phyloP scores from a whole-genome alignment of 1,140 invertebrate species.

The Leptopilina clavipes region DNA sequence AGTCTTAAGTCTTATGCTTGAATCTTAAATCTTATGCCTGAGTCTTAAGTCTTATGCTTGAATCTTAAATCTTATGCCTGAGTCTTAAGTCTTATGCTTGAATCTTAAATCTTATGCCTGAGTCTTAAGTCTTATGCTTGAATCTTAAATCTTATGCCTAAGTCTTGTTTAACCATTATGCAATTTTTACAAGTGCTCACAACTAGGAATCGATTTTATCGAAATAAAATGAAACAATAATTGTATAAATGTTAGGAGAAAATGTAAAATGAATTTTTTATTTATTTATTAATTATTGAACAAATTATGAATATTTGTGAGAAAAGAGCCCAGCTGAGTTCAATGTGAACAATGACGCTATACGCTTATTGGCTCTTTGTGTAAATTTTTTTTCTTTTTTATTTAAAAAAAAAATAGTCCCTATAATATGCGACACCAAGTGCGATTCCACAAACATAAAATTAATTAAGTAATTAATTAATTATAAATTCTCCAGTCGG shows the following conservation, averaged over 20 bases:
- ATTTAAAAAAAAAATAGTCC: slow-evolving; percentile 50
- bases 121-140: too few relatives aligned
- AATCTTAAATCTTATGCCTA: too few relatives aligned
- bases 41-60: too few relatives aligned
- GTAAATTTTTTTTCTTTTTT: slow-evolving; percentile 43
- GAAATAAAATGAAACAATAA: neutral
- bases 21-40: too few relatives aligned
- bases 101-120: too few relatives aligned
- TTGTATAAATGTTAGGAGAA: neutral
- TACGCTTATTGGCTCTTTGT: slow-evolving; percentile 69
- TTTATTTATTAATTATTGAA: slow-evolving; percentile 33
- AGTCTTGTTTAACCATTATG: too few relatives aligned
- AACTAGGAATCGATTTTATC: neutral
- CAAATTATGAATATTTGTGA: slow-evolving; percentile 6
- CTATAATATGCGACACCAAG: slow-evolving; percentile 61
- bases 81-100: too few relatives aligned
- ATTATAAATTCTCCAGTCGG: neutral
- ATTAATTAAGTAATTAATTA: too few relatives aligned
- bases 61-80: too few relatives aligned
- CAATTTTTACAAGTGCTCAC: too few relatives aligned
- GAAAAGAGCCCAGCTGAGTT: slow-evolving; percentile 66
- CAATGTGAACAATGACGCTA: slow-evolving; percentile 65
- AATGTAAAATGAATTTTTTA: slow-evolving; percentile 41
- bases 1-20: too few relatives aligned
- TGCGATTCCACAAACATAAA: slow-evolving; percentile 67